Evolutionary conservation across 2,888 invertebrate genomes (phyloP), one percentile per base, ranked within the genome.

Genomic region (Leptura quadrifasciata): DNA sequence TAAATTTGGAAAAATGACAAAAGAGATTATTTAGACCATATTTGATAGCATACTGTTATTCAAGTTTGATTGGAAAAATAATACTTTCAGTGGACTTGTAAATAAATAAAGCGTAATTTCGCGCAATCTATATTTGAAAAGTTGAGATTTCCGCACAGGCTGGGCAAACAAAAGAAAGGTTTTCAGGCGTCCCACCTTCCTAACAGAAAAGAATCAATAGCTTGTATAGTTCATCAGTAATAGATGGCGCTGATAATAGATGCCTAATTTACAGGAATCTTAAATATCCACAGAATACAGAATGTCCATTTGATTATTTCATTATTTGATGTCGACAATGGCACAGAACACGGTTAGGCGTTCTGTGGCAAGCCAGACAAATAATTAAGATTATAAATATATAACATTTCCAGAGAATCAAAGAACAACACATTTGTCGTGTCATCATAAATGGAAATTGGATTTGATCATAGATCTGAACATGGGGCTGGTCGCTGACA

Each of bases 201-300:
- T 21, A 72, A 72, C 52, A 58, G 68, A 57, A 72, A 76, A 74
- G 17, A 64, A 75, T 77, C 75, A 54, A 79, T 79, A 67, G 35
- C 17, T 70, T 12, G 24, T 79, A 69, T 5, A 73, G 75, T 76
- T 77, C 61, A 77, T 10, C 21, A 27, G 2, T 27, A 54, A 57
- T 17, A 79, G 79, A 76, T 79, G 77, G 75, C 77, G 75, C 61
- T n/a, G 52, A 3, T 10, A 17, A 20, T 24, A 10, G 17, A 12
- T 9, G 1, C 2, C 1, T 0, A 1, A 17, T 15, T 52, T 65
- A 52, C 24, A 52, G 65, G 9, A 20, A 65, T n/a, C 52, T 21
- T 20, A 24, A 0, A 47, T 65, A 65, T 52, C 65, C 6, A 52
- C 47, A 18, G 61, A 61, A 27, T 24, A 27, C 12, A 18, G 0